These are phyloP conservation scores for Sebastes iracundus DNA, from an alignment of 2,797 vertebrate species.

Conservation along the genomic window DNA sequence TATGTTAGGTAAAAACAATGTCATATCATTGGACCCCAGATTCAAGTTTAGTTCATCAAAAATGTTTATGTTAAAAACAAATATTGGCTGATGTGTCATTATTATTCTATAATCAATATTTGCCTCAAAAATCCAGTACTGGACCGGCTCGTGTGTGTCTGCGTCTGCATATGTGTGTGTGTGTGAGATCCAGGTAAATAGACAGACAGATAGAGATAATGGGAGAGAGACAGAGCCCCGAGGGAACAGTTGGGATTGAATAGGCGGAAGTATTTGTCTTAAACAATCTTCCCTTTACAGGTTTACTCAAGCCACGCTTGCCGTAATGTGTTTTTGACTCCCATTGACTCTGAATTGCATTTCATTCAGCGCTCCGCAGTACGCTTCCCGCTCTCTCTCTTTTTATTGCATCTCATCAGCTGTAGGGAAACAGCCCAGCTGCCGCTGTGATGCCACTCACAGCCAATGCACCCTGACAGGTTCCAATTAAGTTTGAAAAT, in stretches of 20 bases:
- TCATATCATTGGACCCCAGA: background rate
- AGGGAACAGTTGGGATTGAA: constrained; percentile 47
- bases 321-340: constrained; percentile 75
- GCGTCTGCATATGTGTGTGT: background rate
- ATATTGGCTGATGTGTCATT: background rate
- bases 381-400: constrained; percentile 38
- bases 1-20: background rate
- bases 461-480: constrained; percentile 77
- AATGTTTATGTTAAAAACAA: background rate
- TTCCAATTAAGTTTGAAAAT: constrained; percentile 90
- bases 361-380: constrained; percentile 63
- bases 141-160: background rate
- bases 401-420: constrained; percentile 77
- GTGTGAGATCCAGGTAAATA: constrained; percentile 18
- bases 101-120: background rate
- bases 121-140: background rate
- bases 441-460: constrained; percentile 74
- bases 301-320: constrained; percentile 67
- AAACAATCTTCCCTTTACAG: constrained; percentile 63
- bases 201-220: constrained; percentile 26
- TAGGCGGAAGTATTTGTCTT: constrained; percentile 53
- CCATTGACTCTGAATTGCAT: constrained; percentile 70
- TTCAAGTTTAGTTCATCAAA: background rate
- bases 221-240: constrained; percentile 10
- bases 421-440: constrained; percentile 65